phyloP scores from a whole-genome alignment of 2,113 vertebrate genomes.

The Hirundichthys speculiger region DNA sequence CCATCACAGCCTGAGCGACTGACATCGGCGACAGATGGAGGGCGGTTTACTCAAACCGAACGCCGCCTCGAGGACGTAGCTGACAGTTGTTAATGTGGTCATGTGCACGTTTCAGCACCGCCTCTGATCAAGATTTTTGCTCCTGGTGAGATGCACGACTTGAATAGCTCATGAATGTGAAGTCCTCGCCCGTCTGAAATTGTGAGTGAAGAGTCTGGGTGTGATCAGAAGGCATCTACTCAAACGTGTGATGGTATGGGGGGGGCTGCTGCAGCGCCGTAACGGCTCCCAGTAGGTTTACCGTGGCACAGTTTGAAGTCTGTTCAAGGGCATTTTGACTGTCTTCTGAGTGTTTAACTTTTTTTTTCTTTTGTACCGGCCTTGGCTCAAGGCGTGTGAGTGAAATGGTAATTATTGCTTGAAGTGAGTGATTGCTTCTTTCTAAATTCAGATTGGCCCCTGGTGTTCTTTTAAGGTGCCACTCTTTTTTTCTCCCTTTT shows the following conservation, averaged over 20 bases:
- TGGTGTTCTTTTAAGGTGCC: constrained; percentile 32
- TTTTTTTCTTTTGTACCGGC: constrained; percentile 28
- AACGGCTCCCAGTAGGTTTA: constrained; percentile 48
- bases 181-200: constrained; percentile 22
- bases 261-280: constrained; percentile 14
- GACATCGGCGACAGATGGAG: no score
- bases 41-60: no score
- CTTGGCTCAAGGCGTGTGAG: constrained; percentile 46
- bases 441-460: constrained; percentile 55
- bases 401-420: constrained; percentile 68
- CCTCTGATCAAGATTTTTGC: constrained; percentile 4
- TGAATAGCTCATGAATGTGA: constrained; percentile 15
- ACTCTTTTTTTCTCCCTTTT: constrained; percentile 29
- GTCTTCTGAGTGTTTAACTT: constrained; percentile 54
- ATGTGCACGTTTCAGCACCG: background rate
- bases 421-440: constrained; percentile 59
- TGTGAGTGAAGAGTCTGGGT: background rate
- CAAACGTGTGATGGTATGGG: constrained; percentile 21
- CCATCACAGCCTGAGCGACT: no score
- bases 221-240: constrained; percentile 22
- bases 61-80: no score
- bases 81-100: background rate
- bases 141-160: background rate
- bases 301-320: constrained; percentile 52
- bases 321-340: constrained; percentile 69